Percentiles rank a stretch among this genome's conserved stretches.
phyloP scores from a whole-genome alignment of 2,888 invertebrate genomes.

The Tolmerus cingulatus region DNA sequence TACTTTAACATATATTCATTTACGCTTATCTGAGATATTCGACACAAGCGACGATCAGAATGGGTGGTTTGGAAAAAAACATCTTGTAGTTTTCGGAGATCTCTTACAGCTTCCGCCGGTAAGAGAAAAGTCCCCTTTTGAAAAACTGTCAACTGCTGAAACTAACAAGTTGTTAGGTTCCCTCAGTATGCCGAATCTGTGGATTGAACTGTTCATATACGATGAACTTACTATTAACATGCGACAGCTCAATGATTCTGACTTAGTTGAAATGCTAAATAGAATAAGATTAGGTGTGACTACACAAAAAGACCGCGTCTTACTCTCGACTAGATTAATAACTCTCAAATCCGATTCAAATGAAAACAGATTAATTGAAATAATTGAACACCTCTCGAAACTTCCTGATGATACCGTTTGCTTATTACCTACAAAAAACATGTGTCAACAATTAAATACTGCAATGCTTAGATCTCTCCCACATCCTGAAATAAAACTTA shows the following conservation, averaged over 20 bases:
- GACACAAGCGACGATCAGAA: not conserved
- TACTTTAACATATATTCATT: slow-evolving; percentile 17
- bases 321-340: not conserved
- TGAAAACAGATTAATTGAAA: not conserved
- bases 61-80: slow-evolving; percentile 15
- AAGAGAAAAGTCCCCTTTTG: not conserved
- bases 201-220: not conserved
- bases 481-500: not conserved
- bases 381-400: not conserved
- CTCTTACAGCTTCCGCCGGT: slow-evolving; percentile 15
- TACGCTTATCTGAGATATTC: slow-evolving; percentile 18
- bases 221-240: slow-evolving; percentile 6
- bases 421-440: slow-evolving; percentile 43
- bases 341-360: not conserved
- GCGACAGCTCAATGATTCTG: not conserved
- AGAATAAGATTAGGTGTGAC: not conserved
- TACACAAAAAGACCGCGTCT: not conserved
- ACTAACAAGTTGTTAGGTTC: not conserved
- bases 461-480: slow-evolving; percentile 10
- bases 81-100: slow-evolving; percentile 7
- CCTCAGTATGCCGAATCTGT: not conserved
- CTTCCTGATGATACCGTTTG: not conserved
- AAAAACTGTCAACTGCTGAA: not conserved
- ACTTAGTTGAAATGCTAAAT: not conserved
- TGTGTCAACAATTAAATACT: slow-evolving; percentile 42